phyloP scores from a whole-genome alignment of 2,888 invertebrate species.

The Margaritifera margaritifera region DNA sequence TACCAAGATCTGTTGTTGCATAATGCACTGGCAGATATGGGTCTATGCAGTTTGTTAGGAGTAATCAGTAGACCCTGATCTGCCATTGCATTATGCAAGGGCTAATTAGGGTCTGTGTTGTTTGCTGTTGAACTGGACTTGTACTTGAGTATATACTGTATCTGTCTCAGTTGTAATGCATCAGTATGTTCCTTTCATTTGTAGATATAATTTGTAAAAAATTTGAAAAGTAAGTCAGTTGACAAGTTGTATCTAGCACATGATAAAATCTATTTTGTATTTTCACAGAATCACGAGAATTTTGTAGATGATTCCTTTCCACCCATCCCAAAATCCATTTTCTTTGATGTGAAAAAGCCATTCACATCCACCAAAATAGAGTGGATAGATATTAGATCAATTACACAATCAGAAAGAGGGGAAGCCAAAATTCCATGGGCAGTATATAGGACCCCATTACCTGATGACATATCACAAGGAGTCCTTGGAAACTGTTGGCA shows the following conservation, averaged over 20 bases:
- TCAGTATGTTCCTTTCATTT: no score
- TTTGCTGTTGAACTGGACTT: no score
- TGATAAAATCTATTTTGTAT: constrained; percentile 27
- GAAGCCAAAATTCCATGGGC: constrained; percentile 81
- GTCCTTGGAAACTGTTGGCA: constrained; percentile 97
- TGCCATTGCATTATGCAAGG: no score
- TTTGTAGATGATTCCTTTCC: constrained; percentile 97
- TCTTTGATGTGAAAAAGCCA: constrained; percentile 39
- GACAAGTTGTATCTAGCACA: neutral
- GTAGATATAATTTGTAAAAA: no score
- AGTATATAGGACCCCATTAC: constrained; percentile 92
- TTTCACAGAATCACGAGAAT: constrained; percentile 83
- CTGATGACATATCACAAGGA: constrained; percentile 96
- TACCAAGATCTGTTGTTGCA: no score
- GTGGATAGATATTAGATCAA: constrained; percentile 93
- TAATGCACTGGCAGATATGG: no score
- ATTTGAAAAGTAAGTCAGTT: neutral
- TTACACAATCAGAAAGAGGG: constrained; percentile 80
- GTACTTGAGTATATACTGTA: no score
- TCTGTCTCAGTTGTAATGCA: no score
- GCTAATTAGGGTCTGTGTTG: no score
- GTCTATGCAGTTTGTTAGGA: no score
- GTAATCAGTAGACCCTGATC: no score
- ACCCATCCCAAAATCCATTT: constrained; percentile 88
- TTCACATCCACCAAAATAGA: constrained; percentile 76